Evolutionary conservation across 2,113 vertebrate species (phyloP).

Genomic region (Stegostoma tigrinum): DNA sequence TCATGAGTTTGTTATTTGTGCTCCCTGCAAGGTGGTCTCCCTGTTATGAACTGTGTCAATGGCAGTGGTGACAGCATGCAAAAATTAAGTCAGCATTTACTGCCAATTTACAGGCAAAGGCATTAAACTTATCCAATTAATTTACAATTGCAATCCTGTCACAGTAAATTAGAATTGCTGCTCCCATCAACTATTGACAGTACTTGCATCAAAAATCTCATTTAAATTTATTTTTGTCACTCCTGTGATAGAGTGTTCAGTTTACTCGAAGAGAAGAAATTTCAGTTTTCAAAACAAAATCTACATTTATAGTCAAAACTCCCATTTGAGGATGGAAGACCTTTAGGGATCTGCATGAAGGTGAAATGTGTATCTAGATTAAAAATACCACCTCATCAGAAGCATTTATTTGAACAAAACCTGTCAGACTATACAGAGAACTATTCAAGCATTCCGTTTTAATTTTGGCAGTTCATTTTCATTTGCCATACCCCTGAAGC

Average conservation of each 20-base stretch:
- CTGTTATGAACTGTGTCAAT: no score
- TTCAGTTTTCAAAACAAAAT: neutral
- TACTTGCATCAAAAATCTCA: neutral
- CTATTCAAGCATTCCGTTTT: neutral
- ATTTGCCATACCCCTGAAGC: neutral
- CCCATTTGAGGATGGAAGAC: neutral
- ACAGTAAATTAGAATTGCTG: neutral
- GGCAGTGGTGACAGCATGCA: neutral
- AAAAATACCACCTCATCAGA: neutral
- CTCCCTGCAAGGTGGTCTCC: no score
- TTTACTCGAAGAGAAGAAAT: neutral
- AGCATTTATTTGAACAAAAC: neutral
- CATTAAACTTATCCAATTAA: neutral
- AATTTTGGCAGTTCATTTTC: neutral
- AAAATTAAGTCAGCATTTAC: no score
- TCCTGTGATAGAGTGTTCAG: neutral
- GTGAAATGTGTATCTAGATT: neutral
- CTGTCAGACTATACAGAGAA: neutral
- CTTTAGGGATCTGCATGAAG: neutral
- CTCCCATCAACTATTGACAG: neutral
- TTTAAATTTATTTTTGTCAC: neutral
- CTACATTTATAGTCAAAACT: neutral
- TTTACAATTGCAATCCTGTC: neutral
- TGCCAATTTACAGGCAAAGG: neutral
- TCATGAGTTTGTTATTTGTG: no score